Base-by-base conservation (phyloP, 2,113 vertebrate species). In the Trichechus manatus region DNA sequence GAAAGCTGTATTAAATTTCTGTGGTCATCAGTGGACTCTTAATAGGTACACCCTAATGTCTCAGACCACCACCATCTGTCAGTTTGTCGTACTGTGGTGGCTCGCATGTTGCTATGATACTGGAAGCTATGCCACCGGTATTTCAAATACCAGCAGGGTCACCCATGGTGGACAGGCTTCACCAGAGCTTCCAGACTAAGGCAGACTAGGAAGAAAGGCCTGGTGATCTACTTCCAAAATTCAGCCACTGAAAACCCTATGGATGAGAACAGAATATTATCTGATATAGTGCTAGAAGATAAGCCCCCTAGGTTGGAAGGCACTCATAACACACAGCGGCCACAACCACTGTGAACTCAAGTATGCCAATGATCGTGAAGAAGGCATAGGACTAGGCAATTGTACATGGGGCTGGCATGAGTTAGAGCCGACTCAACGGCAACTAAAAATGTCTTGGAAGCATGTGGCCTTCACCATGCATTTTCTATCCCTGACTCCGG, bases 391-490 rank as follows among this genome's bases (percentile, higher is more conserved):
- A 36, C 70, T n/a, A 36, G n/a, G 33, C 33, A 6, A 17, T 36
- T 17, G 39, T 56, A 56, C 53, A 15, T 56, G 53, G 13, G 15
- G 53, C 13, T 17, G 15, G 53, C 15, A 13, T 56, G 22, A 74
- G 36, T 23, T 10, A 39, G 63, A 74, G 17, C 22, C 5, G 5
- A 20, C 20, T 9, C 27, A 64, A 64, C 23, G 8, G n/a, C 66
- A 72, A 36, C 70, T 23, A 39, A 74, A 36, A 74, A 5, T 0
- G 5, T 1, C 33, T 61, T 20, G 23, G 83, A 42, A 27, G 13
- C 68, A 0, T 0, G 6, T 0, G 42, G 44, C n/a, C 33, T 50
- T 17, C 9, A 5, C 2, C 15, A 3, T 1, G 42, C 11, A 15
- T 19, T 15, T 70, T 25, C 83, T n/a, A 33, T 1, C 50, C 19